phyloP scores from a whole-genome alignment of 2,113 vertebrate species.

The Rhinopomastus cyanomelas region DNA sequence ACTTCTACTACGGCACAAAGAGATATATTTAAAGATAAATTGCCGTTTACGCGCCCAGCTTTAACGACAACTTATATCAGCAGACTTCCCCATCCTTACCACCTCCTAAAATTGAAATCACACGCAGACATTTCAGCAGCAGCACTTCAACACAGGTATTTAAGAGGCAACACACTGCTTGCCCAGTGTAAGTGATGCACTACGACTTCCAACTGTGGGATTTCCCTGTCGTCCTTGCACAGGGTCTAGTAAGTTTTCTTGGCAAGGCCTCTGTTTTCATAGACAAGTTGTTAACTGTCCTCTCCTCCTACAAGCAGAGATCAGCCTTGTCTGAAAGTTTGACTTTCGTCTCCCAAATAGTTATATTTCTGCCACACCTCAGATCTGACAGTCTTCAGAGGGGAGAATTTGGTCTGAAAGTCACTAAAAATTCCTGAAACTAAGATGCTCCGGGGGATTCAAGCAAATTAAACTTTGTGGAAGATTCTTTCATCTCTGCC shows the following conservation, averaged over 20 bases:
- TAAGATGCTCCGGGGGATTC: neutral
- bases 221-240: neutral
- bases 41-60: neutral
- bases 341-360: neutral
- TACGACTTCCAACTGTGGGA: neutral
- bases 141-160: neutral
- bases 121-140: neutral
- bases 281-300: constrained; percentile 26
- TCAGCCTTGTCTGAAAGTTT: neutral
- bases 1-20: neutral
- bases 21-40: neutral
- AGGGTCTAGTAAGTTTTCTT: neutral
- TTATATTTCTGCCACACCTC: neutral
- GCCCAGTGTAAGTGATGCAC: neutral
- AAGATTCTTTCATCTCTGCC: neutral
- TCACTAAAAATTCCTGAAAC: neutral
- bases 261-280: neutral
- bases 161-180: neutral
- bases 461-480: neutral
- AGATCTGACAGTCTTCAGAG: neutral
- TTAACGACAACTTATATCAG: neutral
- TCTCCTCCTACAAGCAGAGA: neutral
- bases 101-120: neutral
- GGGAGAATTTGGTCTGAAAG: neutral
- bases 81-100: neutral